phyloP scores from a whole-genome alignment of 1,140 invertebrate species.

The Agrypnia vestita region DNA sequence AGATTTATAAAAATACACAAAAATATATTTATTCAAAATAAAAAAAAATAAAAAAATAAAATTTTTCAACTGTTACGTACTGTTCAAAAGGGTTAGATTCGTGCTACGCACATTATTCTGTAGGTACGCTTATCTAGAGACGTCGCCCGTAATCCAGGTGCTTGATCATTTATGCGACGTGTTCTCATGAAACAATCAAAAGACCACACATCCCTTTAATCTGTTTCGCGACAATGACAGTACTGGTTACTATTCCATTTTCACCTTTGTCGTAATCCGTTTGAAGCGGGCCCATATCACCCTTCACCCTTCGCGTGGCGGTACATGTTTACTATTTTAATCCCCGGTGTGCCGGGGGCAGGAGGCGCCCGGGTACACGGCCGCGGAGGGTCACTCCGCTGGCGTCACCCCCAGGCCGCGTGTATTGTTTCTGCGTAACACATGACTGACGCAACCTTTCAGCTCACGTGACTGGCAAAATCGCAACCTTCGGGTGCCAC shows the following conservation, averaged over 20 bases:
- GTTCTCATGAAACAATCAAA: conserved; percentile 9
- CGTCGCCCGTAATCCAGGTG: neutral
- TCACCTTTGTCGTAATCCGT: conserved; percentile 42
- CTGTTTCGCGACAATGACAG: conserved; percentile 24
- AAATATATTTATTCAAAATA: no score
- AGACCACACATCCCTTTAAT: conserved; percentile 25
- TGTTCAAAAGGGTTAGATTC: no score
- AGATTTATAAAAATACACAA: no score
- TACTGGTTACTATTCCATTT: conserved; percentile 25
- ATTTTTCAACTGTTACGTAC: no score
- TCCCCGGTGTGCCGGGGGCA: conserved; percentile 3
- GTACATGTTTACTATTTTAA: conserved; percentile 40
- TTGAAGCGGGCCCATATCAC: conserved; percentile 36
- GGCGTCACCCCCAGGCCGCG: conserved; percentile 9
- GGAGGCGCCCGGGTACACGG: neutral
- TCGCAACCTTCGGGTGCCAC: no score
- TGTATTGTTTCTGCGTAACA: conserved; percentile 13
- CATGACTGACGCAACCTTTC: conserved; percentile 14
- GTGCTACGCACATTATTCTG: no score
- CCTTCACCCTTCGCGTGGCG: neutral
- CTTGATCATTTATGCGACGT: neutral
- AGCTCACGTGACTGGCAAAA: neutral
- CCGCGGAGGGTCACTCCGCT: conserved; percentile 25
- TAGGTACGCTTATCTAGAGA: neutral
- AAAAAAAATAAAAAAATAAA: no score